A percentile compares a stretch with the other conserved stretches of the same genome.
Evolutionary conservation across 2,113 vertebrate genomes (phyloP).

Genomic region (Anoplopoma fimbria): DNA sequence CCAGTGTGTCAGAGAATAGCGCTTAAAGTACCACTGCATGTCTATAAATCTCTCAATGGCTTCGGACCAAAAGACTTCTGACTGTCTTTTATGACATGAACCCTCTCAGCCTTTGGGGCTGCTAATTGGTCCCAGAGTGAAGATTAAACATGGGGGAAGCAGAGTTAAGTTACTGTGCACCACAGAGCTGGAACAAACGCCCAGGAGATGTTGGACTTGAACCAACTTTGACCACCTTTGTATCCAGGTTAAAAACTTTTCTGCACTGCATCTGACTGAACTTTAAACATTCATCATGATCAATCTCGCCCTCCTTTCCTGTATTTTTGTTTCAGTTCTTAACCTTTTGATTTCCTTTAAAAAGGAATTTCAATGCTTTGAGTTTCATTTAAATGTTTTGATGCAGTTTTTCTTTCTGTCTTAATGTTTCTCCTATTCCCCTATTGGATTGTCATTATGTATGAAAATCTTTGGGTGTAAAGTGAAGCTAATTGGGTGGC

Average conservation of each 20-base stretch:
- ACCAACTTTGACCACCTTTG: neutral
- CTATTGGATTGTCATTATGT: neutral
- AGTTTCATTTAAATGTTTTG: neutral
- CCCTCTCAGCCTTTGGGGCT: neutral
- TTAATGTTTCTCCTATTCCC: neutral
- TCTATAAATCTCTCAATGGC: slow-evolving; percentile 1
- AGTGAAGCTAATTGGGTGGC: slow-evolving; percentile 68
- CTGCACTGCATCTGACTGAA: neutral
- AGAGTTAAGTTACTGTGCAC: neutral
- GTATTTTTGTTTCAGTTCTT: neutral
- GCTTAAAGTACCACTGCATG: neutral
- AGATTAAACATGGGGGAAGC: neutral
- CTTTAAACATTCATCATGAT: neutral
- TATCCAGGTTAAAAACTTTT: neutral
- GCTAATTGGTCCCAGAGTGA: slow-evolving; percentile 3
- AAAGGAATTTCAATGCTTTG: neutral
- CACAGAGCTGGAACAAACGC: neutral
- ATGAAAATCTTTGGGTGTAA: slow-evolving; percentile 66
- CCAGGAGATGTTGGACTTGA: neutral
- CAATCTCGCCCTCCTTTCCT: neutral
- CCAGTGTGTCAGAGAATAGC: neutral
- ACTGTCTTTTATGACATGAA: neutral
- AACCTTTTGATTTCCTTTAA: neutral
- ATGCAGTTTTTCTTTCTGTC: neutral
- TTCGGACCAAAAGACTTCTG: neutral